Evolutionary conservation across 2,113 vertebrate species (phyloP), one percentile per base, ranked within the genome.

Genomic region (Scalopus aquaticus): DNA sequence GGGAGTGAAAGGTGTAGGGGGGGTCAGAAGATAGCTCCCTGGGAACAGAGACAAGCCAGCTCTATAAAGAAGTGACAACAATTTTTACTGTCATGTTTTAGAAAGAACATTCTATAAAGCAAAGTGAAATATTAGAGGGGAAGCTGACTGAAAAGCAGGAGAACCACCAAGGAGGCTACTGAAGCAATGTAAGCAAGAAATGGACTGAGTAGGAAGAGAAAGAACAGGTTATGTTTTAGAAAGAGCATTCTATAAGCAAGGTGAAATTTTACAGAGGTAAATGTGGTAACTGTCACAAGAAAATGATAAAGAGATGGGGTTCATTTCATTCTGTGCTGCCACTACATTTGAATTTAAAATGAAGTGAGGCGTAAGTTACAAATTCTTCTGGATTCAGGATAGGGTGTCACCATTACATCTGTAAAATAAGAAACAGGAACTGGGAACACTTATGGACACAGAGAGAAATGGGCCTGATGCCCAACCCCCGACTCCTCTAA

Each of bases 311-410:
- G 24, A 11, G 46, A 35, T 24, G 16, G 26, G 32, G 30, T 30
- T 72, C 60, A 8, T 60, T 87, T 74, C 88, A 80, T 64, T 95
- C 74, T 80, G 44, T 39, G 44, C 67, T 19, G 30, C 20, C 56
- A 5, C 26, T 78, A 3, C 37, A 62, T 54, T 13, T 91, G 37
- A 79, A 86, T 82, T 91, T 86, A 67, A 83, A 95, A 74, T 37
- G 44, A 90, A 91, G 3, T 83, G 54, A 44, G 28, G 80, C 49
- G 30, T 35, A 76, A 93, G 37, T 76, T 6, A 28, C 37, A 67
- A 44, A 54, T 91, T 81, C 19, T 91, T 78, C 44, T 73, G 60
- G 77, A 83, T 73, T 26, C 83, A 94, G 87, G 82, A 82, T 10
- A 73, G 10, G 9, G 16, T 81, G 15, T 65, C 72, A 72, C 56